Conservation (phyloP, 2,797 vertebrate species). For the Channa striata region DNA sequence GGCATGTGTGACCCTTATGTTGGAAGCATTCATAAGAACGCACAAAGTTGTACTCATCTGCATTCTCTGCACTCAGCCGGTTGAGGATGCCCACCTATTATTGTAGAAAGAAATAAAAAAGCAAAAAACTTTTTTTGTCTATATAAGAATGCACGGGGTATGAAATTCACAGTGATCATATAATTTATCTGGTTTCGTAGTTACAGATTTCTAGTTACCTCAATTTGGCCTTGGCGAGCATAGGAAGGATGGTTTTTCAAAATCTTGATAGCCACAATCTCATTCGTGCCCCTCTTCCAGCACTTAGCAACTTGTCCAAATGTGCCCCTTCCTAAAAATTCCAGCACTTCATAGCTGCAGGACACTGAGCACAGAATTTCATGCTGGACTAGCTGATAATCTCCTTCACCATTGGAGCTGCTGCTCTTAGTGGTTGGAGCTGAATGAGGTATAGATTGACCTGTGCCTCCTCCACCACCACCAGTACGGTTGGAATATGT, state of each 20-base stretch:
- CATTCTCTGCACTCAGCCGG: slow-evolving; percentile 95
- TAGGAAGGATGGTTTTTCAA: slow-evolving; percentile 98
- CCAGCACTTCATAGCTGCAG: slow-evolving; percentile 96
- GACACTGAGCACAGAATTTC: slow-evolving; percentile 98
- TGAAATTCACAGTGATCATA: background rate
- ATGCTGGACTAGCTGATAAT: slow-evolving; percentile 98
- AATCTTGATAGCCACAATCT: slow-evolving; percentile 99
- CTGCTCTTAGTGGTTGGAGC: slow-evolving; percentile 97
- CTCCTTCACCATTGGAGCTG: slow-evolving; percentile 95
- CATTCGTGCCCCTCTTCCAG: slow-evolving; percentile 99
- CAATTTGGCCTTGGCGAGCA: slow-evolving; percentile 97
- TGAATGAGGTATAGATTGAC: slow-evolving; percentile 94
- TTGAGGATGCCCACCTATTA: slow-evolving; percentile 95
- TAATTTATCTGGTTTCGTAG: too few species aligned
- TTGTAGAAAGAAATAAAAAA: slow-evolving; percentile 12
- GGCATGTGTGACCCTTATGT: slow-evolving; percentile 98
- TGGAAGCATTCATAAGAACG: slow-evolving; percentile 99
- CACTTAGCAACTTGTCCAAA: slow-evolving; percentile 99
- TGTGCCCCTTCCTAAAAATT: slow-evolving; percentile 96
- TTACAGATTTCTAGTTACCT: slow-evolving; percentile 82
- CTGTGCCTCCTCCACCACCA: slow-evolving; percentile 88
- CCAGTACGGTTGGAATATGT: slow-evolving; percentile 90
- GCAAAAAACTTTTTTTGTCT: background rate
- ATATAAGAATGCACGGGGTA: background rate
- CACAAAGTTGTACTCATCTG: slow-evolving; percentile 98